Evolutionary conservation across 1,140 invertebrate genomes (phyloP), one percentile per base, ranked within the genome.

Genomic region (Battus philenor): DNA sequence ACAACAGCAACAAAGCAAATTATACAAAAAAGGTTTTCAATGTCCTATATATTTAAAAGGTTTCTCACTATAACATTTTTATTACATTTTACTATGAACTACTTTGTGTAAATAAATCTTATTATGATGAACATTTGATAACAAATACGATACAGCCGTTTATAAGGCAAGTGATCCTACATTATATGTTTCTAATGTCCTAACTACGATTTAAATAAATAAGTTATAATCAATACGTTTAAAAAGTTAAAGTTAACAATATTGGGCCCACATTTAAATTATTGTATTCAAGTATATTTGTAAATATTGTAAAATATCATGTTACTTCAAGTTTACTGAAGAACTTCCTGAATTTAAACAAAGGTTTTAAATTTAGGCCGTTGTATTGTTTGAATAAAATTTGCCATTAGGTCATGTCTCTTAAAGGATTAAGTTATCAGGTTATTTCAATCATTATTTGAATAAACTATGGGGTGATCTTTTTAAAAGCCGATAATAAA

Each of bases 141-240:
- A 41, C 24, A 41, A 39, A n/a, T 20, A 20, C 27, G 36, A 58
- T 59, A 67, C 63, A 70, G 60, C 55, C 60, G 44, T 60, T 50
- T 61, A 46, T 70, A 70, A 68, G 67, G 67, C 67, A 70, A 68
- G 63, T 61, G 56, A 54, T 57, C 49, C 47, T 59, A 50, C 54
- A 33, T 33, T 30, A 11, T 41, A 6, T 24, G 15, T 6, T 39
- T 27, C 13, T 22, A 22, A 16, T 27, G 9, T 38, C 20, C 16
- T 26, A 41, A 15, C 15, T 16, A 4, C 18, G 0, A 22, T 39
- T 26, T n/a, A 39, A 39, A 26, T 26, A 1, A 39, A 26, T 15
- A 39, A 39, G 22, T 26, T 9, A 26, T 27, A 27, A 27, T 9
- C 9, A 24, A 38, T 11, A 38, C 3, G 20, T 39, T 13, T 32